Base-by-base conservation (phyloP, 2,888 invertebrate genomes). In the Dasypogon diadema region DNA sequence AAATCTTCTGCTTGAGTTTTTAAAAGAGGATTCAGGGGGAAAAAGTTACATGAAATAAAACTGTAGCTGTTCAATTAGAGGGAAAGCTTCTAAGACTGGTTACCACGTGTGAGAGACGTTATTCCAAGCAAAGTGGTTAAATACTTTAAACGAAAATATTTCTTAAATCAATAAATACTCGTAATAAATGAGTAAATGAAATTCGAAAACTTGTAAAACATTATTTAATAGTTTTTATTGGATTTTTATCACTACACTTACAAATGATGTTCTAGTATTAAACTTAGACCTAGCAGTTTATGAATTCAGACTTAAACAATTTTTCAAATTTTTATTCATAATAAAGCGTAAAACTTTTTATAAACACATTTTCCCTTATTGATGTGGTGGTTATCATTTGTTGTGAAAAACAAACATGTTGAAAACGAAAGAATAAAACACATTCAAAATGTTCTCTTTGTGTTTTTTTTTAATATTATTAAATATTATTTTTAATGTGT, bases 241-340 rank as follows among this genome's bases (percentile, higher is more conserved):
- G 70, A 26, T 70, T 48, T 65, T 46, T 65, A 65, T 24, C 54
- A 54, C 70, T 70, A 70, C 70, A 70, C 70, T 70, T 70, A 70
- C 70, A 54, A 70, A 70, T 70, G 30, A 54, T 21, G 16, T 30
- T 37, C 37, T 70, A 70, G 18, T 54, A 65, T 70, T 70, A 70
- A 70, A 54, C 70, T 70, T 70, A 51, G 34, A 54, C n/a, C 54
- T 70, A 70, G 34, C 51, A 70, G 70, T 54, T n/a, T 70, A 65
- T 65, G 46, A 70, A 30, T 54, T 70, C 70, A 70, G 70, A 70
- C 70, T 70, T 70, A 70, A 70, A 70, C 54, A 70, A 70, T 70
- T 54, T 70, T 54, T 18, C 16, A 54, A 54, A 54, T 54, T 54
- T 21, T 21, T 54, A 18, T 54, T 54, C 21, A 42, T 34, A 46